phyloP scores from a whole-genome alignment of 2,888 invertebrate genomes.

The Chironomus tentans region DNA sequence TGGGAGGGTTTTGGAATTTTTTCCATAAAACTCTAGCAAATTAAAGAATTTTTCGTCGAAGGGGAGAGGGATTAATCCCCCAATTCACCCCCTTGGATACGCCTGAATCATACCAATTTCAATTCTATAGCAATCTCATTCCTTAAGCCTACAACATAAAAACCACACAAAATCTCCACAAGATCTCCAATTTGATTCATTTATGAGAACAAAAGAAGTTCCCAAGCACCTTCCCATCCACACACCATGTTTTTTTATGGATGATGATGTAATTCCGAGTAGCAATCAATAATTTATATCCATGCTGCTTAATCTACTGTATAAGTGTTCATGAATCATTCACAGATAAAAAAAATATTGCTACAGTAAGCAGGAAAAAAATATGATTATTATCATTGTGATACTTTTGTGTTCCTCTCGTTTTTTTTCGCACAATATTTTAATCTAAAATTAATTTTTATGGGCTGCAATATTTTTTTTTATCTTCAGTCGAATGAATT shows the following conservation, averaged over 20 bases:
- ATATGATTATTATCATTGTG: no score
- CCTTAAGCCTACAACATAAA: no score
- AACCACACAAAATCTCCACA: no score
- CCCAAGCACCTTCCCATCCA: not conserved
- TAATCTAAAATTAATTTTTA: slow-evolving; percentile 27
- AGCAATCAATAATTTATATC: slow-evolving; percentile 19
- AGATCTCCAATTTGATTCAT: slow-evolving; percentile 9
- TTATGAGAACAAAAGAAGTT: slow-evolving; percentile 6
- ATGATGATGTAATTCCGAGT: not conserved
- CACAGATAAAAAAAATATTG: slow-evolving; percentile 1
- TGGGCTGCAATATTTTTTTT: slow-evolving; percentile 17
- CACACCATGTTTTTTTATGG: not conserved
- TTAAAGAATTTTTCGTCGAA: no score
- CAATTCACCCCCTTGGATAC: no score
- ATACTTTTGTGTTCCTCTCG: not conserved
- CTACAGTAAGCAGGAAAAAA: not conserved
- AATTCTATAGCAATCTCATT: no score
- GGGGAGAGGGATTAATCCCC: no score
- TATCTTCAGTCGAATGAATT: not conserved
- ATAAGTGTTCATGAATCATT: not conserved
- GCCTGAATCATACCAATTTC: no score
- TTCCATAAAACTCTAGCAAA: no score
- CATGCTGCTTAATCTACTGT: slow-evolving; percentile 11
- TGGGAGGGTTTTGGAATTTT: no score
- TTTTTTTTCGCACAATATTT: slow-evolving; percentile 9